Base-by-base conservation (phyloP, 2,888 invertebrate genomes). In the Ectropis crepuscularia region DNA sequence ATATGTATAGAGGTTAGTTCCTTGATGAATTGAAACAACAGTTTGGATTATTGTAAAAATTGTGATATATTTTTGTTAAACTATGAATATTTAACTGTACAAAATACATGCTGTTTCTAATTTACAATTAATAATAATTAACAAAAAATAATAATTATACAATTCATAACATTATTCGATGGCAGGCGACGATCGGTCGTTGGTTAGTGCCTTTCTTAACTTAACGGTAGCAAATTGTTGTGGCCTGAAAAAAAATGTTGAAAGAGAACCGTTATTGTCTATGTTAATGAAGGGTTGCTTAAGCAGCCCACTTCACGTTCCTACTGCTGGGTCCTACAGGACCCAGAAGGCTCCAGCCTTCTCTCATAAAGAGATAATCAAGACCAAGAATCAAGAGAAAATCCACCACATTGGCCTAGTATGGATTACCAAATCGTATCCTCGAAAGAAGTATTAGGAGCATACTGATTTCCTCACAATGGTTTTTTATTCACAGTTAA, bases 171-270 rank as follows among this genome's bases (percentile, higher is more conserved):
- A 69, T 86, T 93, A 93, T 79, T 94, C 94, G 83, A 95, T 93
- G 90, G 96, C 95, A 74, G 97, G 97, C 76, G 96, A 96, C 74
- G 97, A 96, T 78, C 97, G 95, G 90, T 97, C 97, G 88, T 97
- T 96, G 83, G 97, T 96, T 93, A 96, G 95, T 80, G 96, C 96
- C 94, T 97, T 97, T 87, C 97, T 95, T 86, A 97, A 95, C 93
- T 97, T 97, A 86, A 97, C 97, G 68, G 97, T 97, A 67, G 97
- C 97, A 86, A 97, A 97, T 88, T 96, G 96, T 88, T 96, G 97
- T 81, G 95, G 95, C 94, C 97, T 97, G 95, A 71, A 90, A 92
- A 87, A 80, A 62, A 58, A 59, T 53, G 65, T 45, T 46, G 7
- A 6, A 45, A 11, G 11, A 11, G 11, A 6, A n/a, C 6, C 6